Evolutionary conservation across 2,113 vertebrate species (phyloP), one percentile per base, ranked within the genome.

Genomic region (Meleagris gallopavo): DNA sequence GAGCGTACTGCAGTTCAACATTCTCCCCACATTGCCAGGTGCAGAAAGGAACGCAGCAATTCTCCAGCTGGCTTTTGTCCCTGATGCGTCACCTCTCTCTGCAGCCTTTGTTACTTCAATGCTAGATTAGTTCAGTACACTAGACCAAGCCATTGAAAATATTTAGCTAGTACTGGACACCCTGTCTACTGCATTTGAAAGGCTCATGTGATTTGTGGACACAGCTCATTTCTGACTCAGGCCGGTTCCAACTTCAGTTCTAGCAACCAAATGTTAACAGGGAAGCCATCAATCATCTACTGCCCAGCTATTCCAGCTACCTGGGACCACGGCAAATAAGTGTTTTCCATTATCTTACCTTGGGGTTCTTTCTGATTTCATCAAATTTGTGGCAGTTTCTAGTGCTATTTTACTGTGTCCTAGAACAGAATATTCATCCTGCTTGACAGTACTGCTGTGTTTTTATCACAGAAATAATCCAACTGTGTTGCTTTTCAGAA

Each of bases 401-500:
- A 34, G 20, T 40, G 22, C 16, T 50, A 8, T 38, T 93, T 46
- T 74, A 36, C 19, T 7, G n/a, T 71, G 24, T 62, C 29, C 72
- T 27, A 32, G 78, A 43, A n/a, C 6, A 5, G 9, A 50, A 38
- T 61, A 11, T 62, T 90, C 0, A 1, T 18, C 6, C 8, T 76
- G 36, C 17, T 73, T 76, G 16, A 52, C 69, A 15, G 43, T 41
- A 38, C 34, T 78, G 57, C 24, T 46, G 32, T 48, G 27, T 29
- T 71, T 87, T 69, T 83, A 62, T 34, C 18, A 61, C 9, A 67
- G n/a, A 81, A 86, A 21, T 75, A 93, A 91, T 21, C 60, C 50
- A 87, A 61, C 12, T 32, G 0, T 60, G 30, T 91, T 97, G 34
- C 45, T 84, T 97, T 94, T 76, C 88, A 95, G 96, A 94, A 78